Conservation (phyloP, 2,113 vertebrate species). For the Tringa solitaria region DNA sequence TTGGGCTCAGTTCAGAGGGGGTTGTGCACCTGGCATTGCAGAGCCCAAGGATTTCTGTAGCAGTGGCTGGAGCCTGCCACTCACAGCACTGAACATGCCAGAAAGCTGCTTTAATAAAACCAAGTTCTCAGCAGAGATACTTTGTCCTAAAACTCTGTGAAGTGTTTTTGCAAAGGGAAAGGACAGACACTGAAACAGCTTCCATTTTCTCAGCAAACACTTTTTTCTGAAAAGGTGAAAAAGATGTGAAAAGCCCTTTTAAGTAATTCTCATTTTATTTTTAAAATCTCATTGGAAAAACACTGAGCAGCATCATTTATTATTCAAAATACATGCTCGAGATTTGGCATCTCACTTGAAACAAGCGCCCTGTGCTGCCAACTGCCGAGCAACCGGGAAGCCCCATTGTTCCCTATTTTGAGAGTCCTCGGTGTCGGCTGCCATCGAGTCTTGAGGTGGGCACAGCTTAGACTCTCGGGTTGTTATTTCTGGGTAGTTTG, state of each 20-base stretch:
- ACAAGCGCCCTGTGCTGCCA: not conserved
- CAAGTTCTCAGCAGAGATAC: not conserved
- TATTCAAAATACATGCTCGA: not conserved
- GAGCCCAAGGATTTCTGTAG: not conserved
- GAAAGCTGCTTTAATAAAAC: not conserved
- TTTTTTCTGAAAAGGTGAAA: not conserved
- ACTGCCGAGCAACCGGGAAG: not conserved
- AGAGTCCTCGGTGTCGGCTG: not conserved
- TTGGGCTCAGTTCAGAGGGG: not conserved
- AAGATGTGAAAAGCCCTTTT: not conserved
- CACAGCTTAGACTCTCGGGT: not conserved
- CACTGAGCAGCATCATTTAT: not conserved
- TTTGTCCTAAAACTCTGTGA: not conserved
- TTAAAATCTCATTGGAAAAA: not conserved
- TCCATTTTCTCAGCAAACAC: not conserved
- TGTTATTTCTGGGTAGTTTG: not conserved
- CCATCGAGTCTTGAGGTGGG: not conserved
- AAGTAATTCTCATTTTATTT: not conserved
- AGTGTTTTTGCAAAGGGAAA: not conserved
- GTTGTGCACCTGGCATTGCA: not conserved
- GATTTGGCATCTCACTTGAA: not conserved
- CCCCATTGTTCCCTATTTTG: fast-evolving
- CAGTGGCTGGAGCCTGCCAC: not conserved
- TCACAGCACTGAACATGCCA: not conserved
- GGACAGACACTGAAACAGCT: not conserved